Conservation (phyloP, 2,113 vertebrate species). For the Martes martes region DNA sequence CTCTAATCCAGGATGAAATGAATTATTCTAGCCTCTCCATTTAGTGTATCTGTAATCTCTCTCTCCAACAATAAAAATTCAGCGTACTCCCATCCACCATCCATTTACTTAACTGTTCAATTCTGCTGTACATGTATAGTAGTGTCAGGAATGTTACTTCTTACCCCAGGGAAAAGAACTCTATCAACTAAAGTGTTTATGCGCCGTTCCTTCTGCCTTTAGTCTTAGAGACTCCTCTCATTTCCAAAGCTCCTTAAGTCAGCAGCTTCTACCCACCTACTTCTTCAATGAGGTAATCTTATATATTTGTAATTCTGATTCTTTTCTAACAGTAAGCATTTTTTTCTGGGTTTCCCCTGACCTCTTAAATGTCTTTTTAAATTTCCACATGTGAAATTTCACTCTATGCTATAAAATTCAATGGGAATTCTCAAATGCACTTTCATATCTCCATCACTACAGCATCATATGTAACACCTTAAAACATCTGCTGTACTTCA, state of each 20-base stretch:
- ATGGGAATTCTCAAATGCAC: neutral
- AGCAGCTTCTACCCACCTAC: neutral
- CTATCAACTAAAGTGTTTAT: neutral
- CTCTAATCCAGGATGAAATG: neutral
- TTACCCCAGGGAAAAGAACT: neutral
- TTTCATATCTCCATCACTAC: neutral
- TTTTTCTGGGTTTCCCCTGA: neutral
- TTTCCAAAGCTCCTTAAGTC: neutral
- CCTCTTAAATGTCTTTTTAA: neutral
- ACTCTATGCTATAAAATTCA: neutral
- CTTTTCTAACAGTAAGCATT: neutral
- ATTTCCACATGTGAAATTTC: neutral
- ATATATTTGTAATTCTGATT: neutral
- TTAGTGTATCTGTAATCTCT: neutral
- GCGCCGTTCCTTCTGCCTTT: neutral
- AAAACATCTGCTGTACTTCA: neutral
- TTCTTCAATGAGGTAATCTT: neutral
- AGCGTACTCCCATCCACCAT: neutral
- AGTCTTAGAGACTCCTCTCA: neutral
- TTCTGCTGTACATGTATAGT: neutral
- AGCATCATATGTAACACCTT: neutral
- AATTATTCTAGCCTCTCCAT: neutral
- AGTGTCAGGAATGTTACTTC: neutral
- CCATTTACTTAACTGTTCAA: neutral
- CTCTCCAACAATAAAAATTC: neutral